Evolutionary conservation across 2,797 vertebrate genomes (phyloP).

Genomic region (Orestias chungarensis): DNA sequence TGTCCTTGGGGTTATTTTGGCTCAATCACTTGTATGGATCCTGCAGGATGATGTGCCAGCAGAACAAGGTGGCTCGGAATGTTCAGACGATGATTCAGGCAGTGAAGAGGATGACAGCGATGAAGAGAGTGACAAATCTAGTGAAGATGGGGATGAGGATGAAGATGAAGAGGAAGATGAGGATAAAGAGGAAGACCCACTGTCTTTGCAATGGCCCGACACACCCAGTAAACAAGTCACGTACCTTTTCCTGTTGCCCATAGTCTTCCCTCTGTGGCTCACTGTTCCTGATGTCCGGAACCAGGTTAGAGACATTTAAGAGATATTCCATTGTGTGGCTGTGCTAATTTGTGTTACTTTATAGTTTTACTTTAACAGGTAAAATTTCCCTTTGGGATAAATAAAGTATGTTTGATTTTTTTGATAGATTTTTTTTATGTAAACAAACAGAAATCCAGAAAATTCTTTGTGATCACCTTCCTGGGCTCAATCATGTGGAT

Average conservation of each 20-base stretch:
- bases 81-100: conserved; percentile 66
- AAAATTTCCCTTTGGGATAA: too few species aligned
- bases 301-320: conserved; percentile 74
- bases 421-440: too few species aligned
- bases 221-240: conserved; percentile 87
- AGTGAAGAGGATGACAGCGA: conserved; percentile 58
- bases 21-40: background rate
- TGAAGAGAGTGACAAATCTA: conserved; percentile 65
- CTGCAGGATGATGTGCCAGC: conserved; percentile 62
- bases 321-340: background rate
- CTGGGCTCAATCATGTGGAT: conserved; percentile 94
- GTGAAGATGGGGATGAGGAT: conserved; percentile 42
- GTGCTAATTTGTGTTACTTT: background rate
- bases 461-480: conserved; percentile 88
- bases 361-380: conserved; percentile 1
- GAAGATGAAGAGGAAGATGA: conserved; percentile 61
- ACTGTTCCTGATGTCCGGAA: conserved; percentile 93
- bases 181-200: conserved; percentile 83
- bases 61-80: conserved; percentile 53
- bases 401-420: too few species aligned
- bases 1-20: conserved; percentile 2
- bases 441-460: conserved; percentile 84
- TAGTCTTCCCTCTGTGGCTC: conserved; percentile 94
- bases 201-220: conserved; percentile 93
- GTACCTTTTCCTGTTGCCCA: conserved; percentile 92